Percentiles rank a stretch among this genome's conserved stretches.
phyloP scores from a whole-genome alignment of 2,888 invertebrate species.

The Minunthozetes semirufus region DNA sequence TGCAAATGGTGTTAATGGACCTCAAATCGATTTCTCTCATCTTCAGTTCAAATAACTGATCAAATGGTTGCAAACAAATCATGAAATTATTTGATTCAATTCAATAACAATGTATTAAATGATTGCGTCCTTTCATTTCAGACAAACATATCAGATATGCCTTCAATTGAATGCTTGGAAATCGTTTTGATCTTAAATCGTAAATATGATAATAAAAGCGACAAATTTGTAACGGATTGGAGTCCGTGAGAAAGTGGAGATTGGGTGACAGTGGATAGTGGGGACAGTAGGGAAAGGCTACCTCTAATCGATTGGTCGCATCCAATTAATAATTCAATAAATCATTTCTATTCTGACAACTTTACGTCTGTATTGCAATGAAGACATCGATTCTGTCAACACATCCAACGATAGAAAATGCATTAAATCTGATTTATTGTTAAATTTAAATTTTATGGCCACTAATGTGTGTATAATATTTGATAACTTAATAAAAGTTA shows the following conservation, averaged over 20 bases:
- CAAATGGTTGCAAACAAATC: neutral
- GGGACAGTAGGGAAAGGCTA: neutral
- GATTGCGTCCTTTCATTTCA: neutral
- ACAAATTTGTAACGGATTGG: constrained; percentile 11
- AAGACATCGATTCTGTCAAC: neutral
- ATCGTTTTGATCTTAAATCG: constrained; percentile 20
- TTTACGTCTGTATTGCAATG: neutral
- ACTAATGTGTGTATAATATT: constrained; percentile 10
- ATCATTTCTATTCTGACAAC: constrained; percentile 19
- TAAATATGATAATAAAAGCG: constrained; percentile 23
- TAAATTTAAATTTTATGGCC: constrained; percentile 4
- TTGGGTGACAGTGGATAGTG: neutral
- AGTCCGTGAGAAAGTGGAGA: neutral
- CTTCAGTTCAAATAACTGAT: neutral
- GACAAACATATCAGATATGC: neutral
- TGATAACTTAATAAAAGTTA: constrained; percentile 17
- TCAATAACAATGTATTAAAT: neutral
- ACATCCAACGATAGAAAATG: constrained; percentile 1
- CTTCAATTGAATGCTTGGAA: neutral
- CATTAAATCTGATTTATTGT: constrained; percentile 9
- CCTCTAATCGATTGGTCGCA: constrained; percentile 2
- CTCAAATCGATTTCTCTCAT: too few relatives aligned
- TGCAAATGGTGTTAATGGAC: too few relatives aligned
- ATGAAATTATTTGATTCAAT: neutral
- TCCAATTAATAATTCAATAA: constrained; percentile 8